phyloP scores from a whole-genome alignment of 2,888 invertebrate species.

The Odontocerum albicorne region DNA sequence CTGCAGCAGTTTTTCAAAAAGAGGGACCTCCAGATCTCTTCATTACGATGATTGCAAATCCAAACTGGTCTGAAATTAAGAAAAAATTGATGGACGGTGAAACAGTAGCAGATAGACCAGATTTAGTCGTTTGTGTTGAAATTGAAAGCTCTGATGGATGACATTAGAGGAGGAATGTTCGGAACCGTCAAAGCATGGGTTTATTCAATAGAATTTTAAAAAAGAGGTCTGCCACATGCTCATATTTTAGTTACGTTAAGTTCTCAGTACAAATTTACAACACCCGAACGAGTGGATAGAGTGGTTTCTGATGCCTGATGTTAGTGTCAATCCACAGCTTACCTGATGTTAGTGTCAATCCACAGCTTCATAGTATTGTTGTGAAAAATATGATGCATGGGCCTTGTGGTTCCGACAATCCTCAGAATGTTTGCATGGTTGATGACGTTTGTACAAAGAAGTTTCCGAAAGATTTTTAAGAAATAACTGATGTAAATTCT shows the following conservation, averaged over 20 bases:
- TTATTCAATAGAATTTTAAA: slow-evolving; percentile 23
- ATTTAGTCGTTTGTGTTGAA: slow-evolving; percentile 32
- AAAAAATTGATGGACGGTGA: background rate
- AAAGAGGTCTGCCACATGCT: slow-evolving; percentile 22
- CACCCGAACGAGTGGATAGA: background rate
- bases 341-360: too few species aligned
- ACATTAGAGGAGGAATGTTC: slow-evolving; percentile 15
- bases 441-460: background rate
- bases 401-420: background rate
- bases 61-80: background rate
- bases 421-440: background rate
- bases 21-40: background rate
- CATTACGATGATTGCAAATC: background rate
- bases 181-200: slow-evolving; percentile 4
- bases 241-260: slow-evolving; percentile 19
- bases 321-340: too few species aligned
- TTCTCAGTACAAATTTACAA: slow-evolving; percentile 2
- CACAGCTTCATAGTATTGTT: background rate
- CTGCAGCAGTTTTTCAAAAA: background rate
- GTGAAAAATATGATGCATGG: background rate
- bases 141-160: slow-evolving; percentile 22
- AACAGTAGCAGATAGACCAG: slow-evolving; percentile 27
- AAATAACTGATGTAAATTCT: background rate
- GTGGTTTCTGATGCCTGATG: background rate
- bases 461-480: background rate